Conservation (phyloP, 2,797 vertebrate species). For the Alectoris magna region DNA sequence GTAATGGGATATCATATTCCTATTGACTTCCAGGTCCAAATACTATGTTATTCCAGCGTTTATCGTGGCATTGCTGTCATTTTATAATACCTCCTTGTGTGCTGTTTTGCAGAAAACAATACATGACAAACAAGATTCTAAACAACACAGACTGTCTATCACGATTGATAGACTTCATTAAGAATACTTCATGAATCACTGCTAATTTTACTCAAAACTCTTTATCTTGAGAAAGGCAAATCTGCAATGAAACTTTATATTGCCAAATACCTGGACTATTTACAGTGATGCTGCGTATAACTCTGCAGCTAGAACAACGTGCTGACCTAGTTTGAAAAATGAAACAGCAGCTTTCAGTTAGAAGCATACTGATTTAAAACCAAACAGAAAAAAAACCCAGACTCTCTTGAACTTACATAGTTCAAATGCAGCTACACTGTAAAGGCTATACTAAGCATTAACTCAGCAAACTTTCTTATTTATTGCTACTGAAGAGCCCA, state of each 20-base stretch:
- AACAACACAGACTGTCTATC: neutral
- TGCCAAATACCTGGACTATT: neutral
- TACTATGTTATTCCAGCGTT: neutral
- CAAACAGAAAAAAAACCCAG: neutral
- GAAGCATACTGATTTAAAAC: neutral
- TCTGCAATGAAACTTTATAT: neutral
- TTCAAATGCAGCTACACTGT: neutral
- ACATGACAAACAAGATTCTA: neutral
- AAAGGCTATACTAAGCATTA: neutral
- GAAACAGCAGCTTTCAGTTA: slow-evolving; percentile 1
- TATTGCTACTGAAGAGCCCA: neutral
- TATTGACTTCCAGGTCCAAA: neutral
- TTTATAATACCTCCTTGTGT: neutral
- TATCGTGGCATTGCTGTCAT: neutral
- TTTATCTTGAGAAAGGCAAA: neutral
- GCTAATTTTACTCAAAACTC: neutral
- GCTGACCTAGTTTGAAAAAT: slow-evolving; percentile 60
- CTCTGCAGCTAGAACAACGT: neutral
- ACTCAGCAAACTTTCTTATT: neutral
- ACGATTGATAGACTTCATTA: neutral
- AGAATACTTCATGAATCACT: neutral
- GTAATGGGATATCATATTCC: slow-evolving; percentile 8
- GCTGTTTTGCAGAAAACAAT: neutral
- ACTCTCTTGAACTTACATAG: rapidly evolving
- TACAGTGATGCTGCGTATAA: slow-evolving; percentile 9